Base-by-base conservation (phyloP, 2,113 vertebrate species). In the Columba livia region DNA sequence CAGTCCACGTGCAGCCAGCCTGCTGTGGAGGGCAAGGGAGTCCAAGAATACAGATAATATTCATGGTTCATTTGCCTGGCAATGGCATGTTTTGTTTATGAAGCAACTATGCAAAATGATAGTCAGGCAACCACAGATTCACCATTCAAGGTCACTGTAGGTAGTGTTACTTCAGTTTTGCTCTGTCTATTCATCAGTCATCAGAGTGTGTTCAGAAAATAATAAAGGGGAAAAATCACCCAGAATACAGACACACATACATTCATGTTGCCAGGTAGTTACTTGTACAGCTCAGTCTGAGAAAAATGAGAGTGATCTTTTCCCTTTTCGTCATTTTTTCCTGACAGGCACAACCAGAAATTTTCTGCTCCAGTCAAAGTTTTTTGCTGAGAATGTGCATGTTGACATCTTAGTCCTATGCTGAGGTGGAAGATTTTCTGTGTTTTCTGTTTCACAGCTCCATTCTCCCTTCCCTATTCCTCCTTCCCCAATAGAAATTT, bases 141-240 rank as follows among this genome's bases (percentile, higher is more conserved):
- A 25, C 16, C 9, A 5, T 44, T 62, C 66, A 57, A 85, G 42
- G 48, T 40, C 29, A 42, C 4, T 17, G 31, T 50, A 29, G 3
- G 6, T 36, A 12, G 2, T 31, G 38, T 31, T 47, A n/a, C 15
- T 61, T 48, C 2, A 0, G 9, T 70, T 81, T 69, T 5, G 0
- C 19, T 73, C 50, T 38, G 8, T 57, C 29, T 65, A 25, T 73
- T 81, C 19, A 56, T 51, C 44, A 69, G 25, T 48, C 5, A 66
- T 5, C 7, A 50, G 34, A 48, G 3, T 14, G 7, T 66, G 38
- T 67, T 50, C 71, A 79, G 47, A 88, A 90, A 79, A 79, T 29
- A 85, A 34, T 28, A 29, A 90, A 53, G 34, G 12, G 56, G 23
- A 6, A 73, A 86, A 62, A 11, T 13, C 12, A 58, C 15, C 23